Conservation (phyloP, 2,797 vertebrate genomes). For the Semotilus atromaculatus region DNA sequence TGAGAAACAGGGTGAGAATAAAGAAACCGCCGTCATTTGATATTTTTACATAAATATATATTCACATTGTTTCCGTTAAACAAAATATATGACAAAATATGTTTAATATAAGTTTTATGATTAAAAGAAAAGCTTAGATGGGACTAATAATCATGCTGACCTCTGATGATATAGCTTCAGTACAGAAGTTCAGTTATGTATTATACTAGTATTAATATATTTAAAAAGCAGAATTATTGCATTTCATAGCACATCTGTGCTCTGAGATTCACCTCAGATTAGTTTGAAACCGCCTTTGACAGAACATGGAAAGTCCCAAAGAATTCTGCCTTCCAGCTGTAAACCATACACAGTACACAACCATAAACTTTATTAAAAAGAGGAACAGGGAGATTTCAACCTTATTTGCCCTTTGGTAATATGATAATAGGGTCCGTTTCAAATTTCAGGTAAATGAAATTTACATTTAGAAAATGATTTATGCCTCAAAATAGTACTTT, state of each 20-base stretch:
- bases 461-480: neutral
- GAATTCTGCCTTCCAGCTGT: conserved; percentile 35
- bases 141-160: neutral
- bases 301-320: conserved; percentile 47
- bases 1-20: neutral
- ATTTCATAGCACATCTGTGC: neutral
- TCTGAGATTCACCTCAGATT: conserved; percentile 2
- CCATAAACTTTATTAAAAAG: conserved; percentile 1
- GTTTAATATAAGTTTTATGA: neutral
- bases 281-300: conserved; percentile 20
- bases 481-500: neutral
- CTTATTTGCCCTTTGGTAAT: conserved; percentile 20
- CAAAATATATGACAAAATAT: neutral
- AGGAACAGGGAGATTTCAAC: neutral
- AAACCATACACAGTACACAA: neutral
- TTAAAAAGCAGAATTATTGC: neutral
- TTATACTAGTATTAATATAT: neutral
- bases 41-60: neutral
- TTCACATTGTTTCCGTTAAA: neutral
- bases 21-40: neutral
- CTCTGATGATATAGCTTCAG: neutral
- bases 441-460: neutral
- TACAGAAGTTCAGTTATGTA: neutral
- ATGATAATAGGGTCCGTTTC: neutral
- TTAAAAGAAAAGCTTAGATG: too few species aligned